Evolutionary conservation across 1,140 invertebrate species (phyloP), one percentile per base, ranked within the genome.

Genomic region (Pogonognathellus flavescens): DNA sequence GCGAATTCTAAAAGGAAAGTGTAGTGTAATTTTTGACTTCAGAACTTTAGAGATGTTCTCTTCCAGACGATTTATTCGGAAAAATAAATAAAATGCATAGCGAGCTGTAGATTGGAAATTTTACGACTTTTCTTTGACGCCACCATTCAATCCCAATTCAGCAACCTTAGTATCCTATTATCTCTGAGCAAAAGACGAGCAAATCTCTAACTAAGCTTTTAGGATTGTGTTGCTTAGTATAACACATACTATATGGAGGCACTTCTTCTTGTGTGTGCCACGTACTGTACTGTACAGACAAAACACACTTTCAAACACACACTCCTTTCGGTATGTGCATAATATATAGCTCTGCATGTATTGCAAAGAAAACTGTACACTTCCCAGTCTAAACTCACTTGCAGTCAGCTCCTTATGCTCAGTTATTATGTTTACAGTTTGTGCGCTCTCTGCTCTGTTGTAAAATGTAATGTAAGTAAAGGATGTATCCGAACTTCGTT

Each of bases 21-120:
- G 41, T 16, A 49, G 70, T 49, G 41, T 76, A 76, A 50, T 31
- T 76, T 76, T 76, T 25, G 70, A 41, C 49, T 76, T 66, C 20
- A 76, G 70, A 41, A 57, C 31, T 76, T 76, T 76, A 76, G 70
- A 76, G 70, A 25, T 76, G 70, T 76, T 76, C 31, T 76, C 25
- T 76, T 76, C 70, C 70, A 76, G 70, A 76, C 70, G 70, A 76
- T 76, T 76, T 76, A 76, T 76, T 76, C 70, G 70, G 50, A 57
- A 57, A 81, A 81, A 81, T 81, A 81, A 81, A 81, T 81, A 81
- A 81, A 81, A 81, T 55, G 80, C 80, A 81, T 59, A 81, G 80
- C 80, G 55, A 57, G 55, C 80, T 59, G 80, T 81, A 81, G 80
- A 81, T 81, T 81, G 80, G 80, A 81, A 81, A 81, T 81, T 81